phyloP scores from a whole-genome alignment of 2,797 vertebrate species.

The Pempheris klunzingeri region DNA sequence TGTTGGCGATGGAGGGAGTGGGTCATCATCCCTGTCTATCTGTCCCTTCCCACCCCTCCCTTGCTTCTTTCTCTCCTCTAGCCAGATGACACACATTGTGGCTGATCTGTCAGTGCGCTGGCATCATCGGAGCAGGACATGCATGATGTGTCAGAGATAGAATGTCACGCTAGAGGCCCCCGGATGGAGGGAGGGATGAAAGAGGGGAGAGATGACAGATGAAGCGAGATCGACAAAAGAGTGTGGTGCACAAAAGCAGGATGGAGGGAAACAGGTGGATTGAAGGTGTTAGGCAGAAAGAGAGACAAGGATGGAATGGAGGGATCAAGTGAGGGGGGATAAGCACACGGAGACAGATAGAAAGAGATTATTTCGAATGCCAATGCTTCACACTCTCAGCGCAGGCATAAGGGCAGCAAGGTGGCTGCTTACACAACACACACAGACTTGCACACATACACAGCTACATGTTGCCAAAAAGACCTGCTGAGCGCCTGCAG shows the following conservation, averaged over 20 bases:
- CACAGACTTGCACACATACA: constrained; percentile 31
- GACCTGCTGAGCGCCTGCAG: constrained; percentile 71
- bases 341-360: constrained; percentile 69
- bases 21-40: constrained; percentile 61
- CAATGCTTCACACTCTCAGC: constrained; percentile 50
- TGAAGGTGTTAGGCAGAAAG: constrained; percentile 71
- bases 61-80: constrained; percentile 38
- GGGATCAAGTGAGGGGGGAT: constrained; percentile 62
- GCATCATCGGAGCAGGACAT: constrained; percentile 84
- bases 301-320: constrained; percentile 72
- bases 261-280: constrained; percentile 77
- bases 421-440: constrained; percentile 70
- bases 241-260: constrained; percentile 59
- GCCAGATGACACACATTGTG: constrained; percentile 83
- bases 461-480: constrained; percentile 58
- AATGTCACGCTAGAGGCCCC: constrained; percentile 82
- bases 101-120: constrained; percentile 83
- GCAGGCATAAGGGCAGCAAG: constrained; percentile 57
- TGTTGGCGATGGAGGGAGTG: constrained; percentile 16
- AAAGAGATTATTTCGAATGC: constrained; percentile 76
- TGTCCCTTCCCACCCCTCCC: neutral
- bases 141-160: constrained; percentile 86
- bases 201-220: constrained; percentile 70
- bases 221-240: constrained; percentile 72
- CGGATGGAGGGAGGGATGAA: constrained; percentile 65